phyloP scores from a whole-genome alignment of 2,888 invertebrate species.

The Cosmia pyralina region DNA sequence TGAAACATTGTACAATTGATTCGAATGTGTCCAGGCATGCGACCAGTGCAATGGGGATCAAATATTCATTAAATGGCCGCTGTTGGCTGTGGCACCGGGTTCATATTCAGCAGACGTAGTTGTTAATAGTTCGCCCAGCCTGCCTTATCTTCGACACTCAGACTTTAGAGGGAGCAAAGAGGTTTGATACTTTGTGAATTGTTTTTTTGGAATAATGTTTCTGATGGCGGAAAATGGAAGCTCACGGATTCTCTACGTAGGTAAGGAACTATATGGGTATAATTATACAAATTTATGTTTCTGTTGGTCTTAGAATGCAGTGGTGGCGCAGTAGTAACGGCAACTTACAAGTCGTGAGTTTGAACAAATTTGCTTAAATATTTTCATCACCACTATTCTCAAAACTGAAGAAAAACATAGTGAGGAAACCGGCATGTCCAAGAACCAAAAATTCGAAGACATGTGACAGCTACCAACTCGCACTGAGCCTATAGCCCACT shows the following conservation, averaged over 20 bases:
- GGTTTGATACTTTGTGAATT: slow-evolving; percentile 73
- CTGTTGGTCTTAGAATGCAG: too few species aligned
- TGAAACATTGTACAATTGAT: slow-evolving; percentile 76
- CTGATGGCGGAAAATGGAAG: background rate
- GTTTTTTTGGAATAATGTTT: background rate
- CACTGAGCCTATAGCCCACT: too few species aligned
- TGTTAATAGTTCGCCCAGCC: slow-evolving; percentile 84
- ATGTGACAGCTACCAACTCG: too few species aligned
- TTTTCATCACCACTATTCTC: too few species aligned
- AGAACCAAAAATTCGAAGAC: too few species aligned
- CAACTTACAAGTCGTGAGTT: too few species aligned
- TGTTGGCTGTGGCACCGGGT: slow-evolving; percentile 73
- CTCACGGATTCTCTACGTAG: background rate
- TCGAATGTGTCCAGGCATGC: slow-evolving; percentile 76
- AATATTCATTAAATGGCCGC: slow-evolving; percentile 86
- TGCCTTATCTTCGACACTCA: slow-evolving; percentile 84
- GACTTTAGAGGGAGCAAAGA: slow-evolving; percentile 70
- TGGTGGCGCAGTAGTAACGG: too few species aligned
- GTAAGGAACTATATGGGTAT: too few species aligned
- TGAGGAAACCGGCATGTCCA: too few species aligned
- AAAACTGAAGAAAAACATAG: too few species aligned
- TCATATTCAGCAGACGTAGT: slow-evolving; percentile 84
- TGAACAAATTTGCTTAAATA: too few species aligned
- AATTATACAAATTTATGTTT: background rate
- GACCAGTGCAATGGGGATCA: slow-evolving; percentile 78